Base-by-base conservation (phyloP, 2,797 vertebrate species). In the Percopsis omiscomaycus region DNA sequence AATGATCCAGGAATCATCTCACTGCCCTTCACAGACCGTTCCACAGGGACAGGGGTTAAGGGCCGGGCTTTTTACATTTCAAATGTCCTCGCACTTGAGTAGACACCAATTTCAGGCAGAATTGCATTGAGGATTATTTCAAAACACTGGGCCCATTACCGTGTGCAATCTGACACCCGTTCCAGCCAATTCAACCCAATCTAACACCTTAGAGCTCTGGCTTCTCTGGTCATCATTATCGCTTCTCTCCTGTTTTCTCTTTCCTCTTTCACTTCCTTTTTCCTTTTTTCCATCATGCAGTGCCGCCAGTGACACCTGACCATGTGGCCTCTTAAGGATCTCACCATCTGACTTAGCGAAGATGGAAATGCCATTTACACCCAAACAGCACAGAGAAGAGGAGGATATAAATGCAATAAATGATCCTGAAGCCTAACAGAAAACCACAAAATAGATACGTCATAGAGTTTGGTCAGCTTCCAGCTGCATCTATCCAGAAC, bases 301-400 rank as follows among this genome's bases (percentile, higher is more conserved):
- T 56, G 48, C 22, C 11, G 64, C 54, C 56, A 37, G 37, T 81
- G 80, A 85, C 80, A 74, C 70, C 74, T 82, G 81, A 82, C 78
- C 79, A 56, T 1, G 0, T 14, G 29, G 64, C 67, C 80, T 69
- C 59, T 32, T 0, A 13, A 74, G 75, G 66, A 67, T 68, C 82
- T 70, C 66, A 70, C 71, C 67, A 82, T 78, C 82, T 80, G 80
- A 82, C 79, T 73, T 60, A n/a, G 60, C 76, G 78, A 75, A 78
- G 66, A 42, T 69, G 73, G 64, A 71, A 66, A 71, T 48, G 37
- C 42, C 30, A 76, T 77, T 70, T 78, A 14, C 53, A 27, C 48
- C 68, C 54, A 13, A 50, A 60, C 61, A 61, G 66, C 48, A 45
- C 37, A 46, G 48, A 62, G 16, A 65, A 66, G 51, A 11, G 44